These are phyloP conservation scores for Australoheros scitulus DNA, from an alignment of 2,113 vertebrate genomes.

Conservation along the genomic window DNA sequence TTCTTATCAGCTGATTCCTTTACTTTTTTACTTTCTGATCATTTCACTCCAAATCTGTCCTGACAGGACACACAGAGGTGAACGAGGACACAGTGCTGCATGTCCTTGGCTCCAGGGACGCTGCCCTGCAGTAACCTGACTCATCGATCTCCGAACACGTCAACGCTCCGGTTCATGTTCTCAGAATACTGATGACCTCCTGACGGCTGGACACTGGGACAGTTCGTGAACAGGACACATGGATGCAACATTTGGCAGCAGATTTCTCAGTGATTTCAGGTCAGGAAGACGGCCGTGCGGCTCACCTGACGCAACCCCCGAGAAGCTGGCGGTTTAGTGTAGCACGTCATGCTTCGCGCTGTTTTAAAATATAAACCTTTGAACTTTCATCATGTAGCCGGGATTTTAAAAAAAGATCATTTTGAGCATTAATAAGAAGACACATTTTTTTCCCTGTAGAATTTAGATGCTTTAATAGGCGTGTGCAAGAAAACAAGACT, in stretches of 20 bases:
- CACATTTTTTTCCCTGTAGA: no score
- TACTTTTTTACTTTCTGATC: not conserved
- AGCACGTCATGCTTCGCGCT: no score
- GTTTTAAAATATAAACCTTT: not conserved
- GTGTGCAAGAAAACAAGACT: no score
- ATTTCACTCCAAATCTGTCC: not conserved
- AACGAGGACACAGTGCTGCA: not conserved
- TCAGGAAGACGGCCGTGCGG: not conserved
- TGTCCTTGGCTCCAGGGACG: not conserved
- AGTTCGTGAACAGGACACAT: not conserved
- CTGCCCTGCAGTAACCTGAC: conserved; percentile 2
- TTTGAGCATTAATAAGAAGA: no score
- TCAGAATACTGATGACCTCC: not conserved
- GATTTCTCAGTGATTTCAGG: not conserved
- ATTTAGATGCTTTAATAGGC: no score
- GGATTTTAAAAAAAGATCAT: not conserved
- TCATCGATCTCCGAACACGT: not conserved
- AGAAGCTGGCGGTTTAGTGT: no score
- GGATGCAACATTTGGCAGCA: not conserved
- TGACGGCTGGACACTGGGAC: not conserved
- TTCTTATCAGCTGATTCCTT: not conserved
- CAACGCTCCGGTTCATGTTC: not conserved
- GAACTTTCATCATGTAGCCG: not conserved
- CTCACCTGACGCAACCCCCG: not conserved
- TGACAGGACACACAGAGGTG: not conserved